phyloP scores from a whole-genome alignment of 2,797 vertebrate species.

The Poecilia picta region DNA sequence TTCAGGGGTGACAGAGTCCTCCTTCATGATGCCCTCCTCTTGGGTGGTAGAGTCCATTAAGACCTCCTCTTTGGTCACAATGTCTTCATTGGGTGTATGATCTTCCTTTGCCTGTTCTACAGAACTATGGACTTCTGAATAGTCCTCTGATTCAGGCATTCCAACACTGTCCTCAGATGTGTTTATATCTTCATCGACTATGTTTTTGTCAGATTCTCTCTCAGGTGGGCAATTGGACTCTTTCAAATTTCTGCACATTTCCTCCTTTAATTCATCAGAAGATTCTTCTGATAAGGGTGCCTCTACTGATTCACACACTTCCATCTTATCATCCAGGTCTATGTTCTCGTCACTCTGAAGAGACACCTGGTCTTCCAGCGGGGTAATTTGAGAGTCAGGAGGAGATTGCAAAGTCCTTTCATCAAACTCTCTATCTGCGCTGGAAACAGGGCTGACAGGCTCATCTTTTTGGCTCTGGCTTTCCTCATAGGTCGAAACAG shows the following conservation, averaged over 20 bases:
- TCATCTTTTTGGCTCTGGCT: constrained; percentile 29
- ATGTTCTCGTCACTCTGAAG: constrained; percentile 26
- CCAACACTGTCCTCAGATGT: constrained; percentile 11
- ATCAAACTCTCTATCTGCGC: constrained; percentile 36
- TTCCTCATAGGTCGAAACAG: constrained; percentile 20
- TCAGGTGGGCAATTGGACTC: constrained; percentile 15
- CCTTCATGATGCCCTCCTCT: background rate
- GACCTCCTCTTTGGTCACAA: background rate
- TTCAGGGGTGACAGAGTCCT: background rate
- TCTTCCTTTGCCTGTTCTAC: background rate
- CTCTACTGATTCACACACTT: constrained; percentile 33
- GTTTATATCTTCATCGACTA: constrained; percentile 23
- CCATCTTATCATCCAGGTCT: constrained; percentile 44
- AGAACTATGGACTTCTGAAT: constrained; percentile 9
- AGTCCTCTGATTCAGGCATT: constrained; percentile 1
- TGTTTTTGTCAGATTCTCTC: constrained; percentile 16
- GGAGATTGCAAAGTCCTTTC: constrained; percentile 17
- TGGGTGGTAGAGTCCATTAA: background rate
- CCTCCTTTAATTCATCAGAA: constrained; percentile 25
- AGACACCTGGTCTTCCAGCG: constrained; percentile 43
- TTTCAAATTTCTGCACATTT: constrained; percentile 21
- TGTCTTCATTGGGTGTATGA: too few species aligned
- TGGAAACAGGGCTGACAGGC: constrained; percentile 1
- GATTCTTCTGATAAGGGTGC: constrained; percentile 28
- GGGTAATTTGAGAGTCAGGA: constrained; percentile 19